Base-by-base conservation (phyloP, 2,888 invertebrate species). In the Oscheius sp. region DNA sequence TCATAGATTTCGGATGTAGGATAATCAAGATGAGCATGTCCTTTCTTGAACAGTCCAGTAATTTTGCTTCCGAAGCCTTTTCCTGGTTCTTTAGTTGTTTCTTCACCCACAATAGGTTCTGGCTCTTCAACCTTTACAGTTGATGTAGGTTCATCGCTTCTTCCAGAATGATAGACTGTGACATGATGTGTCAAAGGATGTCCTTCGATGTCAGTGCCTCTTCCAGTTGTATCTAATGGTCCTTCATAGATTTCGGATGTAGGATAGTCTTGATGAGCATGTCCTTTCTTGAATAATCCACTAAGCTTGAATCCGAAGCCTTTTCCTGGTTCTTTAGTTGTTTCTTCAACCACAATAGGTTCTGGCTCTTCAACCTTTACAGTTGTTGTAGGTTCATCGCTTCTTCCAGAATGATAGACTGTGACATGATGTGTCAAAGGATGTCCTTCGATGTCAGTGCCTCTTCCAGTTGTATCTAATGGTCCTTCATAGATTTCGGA, bases 191-290 rank as follows among this genome's bases (percentile, higher is more conserved):
- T 49, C 22, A 74, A 62, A 33, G 73, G 73, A 6, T 67, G 20
- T 30, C 67, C 74, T 14, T 74, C 67, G 33, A 74, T 56, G 36
- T 74, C 69, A n/a, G 32, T 38, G 12, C 59, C n/a, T 32, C 68
- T 57, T 9, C 66, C 67, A 33, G 69, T 70, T 33, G 67, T 50
- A 41, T 78, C 75, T 32, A 75, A 28, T 17, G 70, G 70, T 28
- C 70, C 70, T 33, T 68, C 67, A 54, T 57, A 70, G 47, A 26
- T 17, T 33, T 71, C 74, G n/a, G 71, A 28, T 51, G 44, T 41
- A 38, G 74, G 74, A 51, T 72, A 73, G 41, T 75, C 70, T 12
- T 57, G 54, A 38, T 73, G 74, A 30, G 74, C 74, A 8, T 64
- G 28, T 17, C 49, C 57, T 28, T 47, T 51, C 30, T 57, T 28